Evolutionary conservation across 2,888 invertebrate genomes (phyloP).

Genomic region (Magallana nippona): DNA sequence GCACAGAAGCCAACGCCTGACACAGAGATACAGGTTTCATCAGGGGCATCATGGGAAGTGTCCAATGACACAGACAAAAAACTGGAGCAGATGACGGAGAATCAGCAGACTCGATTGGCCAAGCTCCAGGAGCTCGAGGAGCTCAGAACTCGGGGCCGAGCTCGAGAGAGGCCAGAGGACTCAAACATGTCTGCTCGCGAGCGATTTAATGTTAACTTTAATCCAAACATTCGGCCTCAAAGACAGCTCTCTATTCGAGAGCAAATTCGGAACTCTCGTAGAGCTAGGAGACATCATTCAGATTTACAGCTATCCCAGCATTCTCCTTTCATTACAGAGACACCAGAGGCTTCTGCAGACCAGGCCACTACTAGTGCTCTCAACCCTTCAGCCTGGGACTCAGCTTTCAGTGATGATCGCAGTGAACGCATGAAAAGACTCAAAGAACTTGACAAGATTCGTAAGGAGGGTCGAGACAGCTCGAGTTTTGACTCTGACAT

Average conservation of each 20-base stretch:
- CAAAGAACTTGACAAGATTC: slow-evolving; percentile 28
- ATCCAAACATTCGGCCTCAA: background rate
- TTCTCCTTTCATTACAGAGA: slow-evolving; percentile 21
- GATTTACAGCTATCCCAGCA: slow-evolving; percentile 38
- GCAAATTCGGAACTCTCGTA: slow-evolving; percentile 42
- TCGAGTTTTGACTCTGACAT: slow-evolving; percentile 11
- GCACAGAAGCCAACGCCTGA: background rate
- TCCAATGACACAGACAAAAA: slow-evolving; percentile 39
- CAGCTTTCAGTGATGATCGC: slow-evolving; percentile 19
- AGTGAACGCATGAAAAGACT: slow-evolving; percentile 40
- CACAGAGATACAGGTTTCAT: slow-evolving; percentile 17
- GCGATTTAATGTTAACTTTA: slow-evolving; percentile 39
- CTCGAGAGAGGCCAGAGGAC: slow-evolving; percentile 20
- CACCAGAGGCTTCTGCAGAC: background rate
- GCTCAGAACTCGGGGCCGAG: slow-evolving; percentile 34
- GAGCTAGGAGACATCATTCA: slow-evolving; percentile 44
- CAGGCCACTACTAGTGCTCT: slow-evolving; percentile 8
- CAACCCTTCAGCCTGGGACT: slow-evolving; percentile 28
- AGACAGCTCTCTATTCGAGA: slow-evolving; percentile 39
- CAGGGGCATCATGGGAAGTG: slow-evolving; percentile 18
- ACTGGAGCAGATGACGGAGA: slow-evolving; percentile 8
- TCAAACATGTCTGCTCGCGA: slow-evolving; percentile 42
- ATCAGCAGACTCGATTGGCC: slow-evolving; percentile 21
- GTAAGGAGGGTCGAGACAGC: slow-evolving; percentile 25
- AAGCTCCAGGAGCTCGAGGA: slow-evolving; percentile 42